Conservation (phyloP, 2,888 invertebrate genomes). For the Amphimallon solstitiale region DNA sequence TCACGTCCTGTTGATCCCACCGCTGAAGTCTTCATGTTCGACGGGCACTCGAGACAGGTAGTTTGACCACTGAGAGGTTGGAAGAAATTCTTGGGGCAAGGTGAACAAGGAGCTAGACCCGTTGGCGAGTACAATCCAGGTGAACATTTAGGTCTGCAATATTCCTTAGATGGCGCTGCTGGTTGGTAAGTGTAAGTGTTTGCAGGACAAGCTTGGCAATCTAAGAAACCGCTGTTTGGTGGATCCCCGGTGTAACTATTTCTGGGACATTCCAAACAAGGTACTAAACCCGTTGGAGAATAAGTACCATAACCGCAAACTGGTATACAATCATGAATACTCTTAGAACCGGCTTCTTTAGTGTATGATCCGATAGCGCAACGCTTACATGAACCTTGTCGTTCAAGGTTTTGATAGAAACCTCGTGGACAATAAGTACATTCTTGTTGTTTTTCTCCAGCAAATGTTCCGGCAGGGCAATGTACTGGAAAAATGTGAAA, state of each 20-base stretch:
- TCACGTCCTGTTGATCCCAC: slow-evolving; percentile 84
- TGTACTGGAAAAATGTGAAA: slow-evolving; percentile 73
- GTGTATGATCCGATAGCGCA: slow-evolving; percentile 96
- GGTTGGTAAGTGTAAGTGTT: slow-evolving; percentile 92
- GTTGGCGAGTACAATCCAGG: slow-evolving; percentile 88
- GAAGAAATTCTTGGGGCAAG: slow-evolving; percentile 92
- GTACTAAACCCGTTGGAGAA: slow-evolving; percentile 92
- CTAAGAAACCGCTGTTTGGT: slow-evolving; percentile 90
- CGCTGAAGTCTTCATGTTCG: slow-evolving; percentile 86
- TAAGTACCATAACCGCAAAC: slow-evolving; percentile 97
- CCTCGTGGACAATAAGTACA: slow-evolving; percentile 94
- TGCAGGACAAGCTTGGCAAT: slow-evolving; percentile 92
- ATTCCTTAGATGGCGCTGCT: slow-evolving; percentile 83
- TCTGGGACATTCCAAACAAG: slow-evolving; percentile 92
- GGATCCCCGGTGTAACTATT: slow-evolving; percentile 91
- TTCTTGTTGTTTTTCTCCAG: slow-evolving; percentile 87
- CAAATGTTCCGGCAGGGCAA: slow-evolving; percentile 96
- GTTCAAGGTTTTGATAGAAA: slow-evolving; percentile 91
- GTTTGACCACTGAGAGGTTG: slow-evolving; percentile 87
- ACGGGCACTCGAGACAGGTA: slow-evolving; percentile 89
- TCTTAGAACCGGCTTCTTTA: slow-evolving; percentile 88
- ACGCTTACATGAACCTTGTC: slow-evolving; percentile 88
- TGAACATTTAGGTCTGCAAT: slow-evolving; percentile 87
- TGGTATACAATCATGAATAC: slow-evolving; percentile 86
- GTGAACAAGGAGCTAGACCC: slow-evolving; percentile 92